Evolutionary conservation across 2,888 invertebrate species (phyloP).

Genomic region (Cryptus armator): DNA sequence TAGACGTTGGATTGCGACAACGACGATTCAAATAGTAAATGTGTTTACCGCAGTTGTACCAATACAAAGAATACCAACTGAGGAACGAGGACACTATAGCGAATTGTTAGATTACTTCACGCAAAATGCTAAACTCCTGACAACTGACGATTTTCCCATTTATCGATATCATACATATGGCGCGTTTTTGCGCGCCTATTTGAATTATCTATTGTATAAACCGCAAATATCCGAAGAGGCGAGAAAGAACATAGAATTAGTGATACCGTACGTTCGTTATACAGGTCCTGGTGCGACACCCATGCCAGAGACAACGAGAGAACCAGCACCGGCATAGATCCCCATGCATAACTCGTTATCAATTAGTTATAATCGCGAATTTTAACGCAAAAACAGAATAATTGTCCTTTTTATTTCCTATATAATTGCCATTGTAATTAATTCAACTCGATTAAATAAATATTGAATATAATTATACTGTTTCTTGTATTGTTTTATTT

Average conservation of each 20-base stretch:
- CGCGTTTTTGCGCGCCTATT: conserved; percentile 64
- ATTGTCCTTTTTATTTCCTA: background rate
- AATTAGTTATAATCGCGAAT: background rate
- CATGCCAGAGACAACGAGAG: background rate
- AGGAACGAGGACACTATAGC: conserved; percentile 66
- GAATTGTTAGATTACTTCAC: conserved; percentile 65
- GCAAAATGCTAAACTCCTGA: conserved; percentile 66
- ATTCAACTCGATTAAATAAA: background rate
- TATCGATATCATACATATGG: conserved; percentile 67
- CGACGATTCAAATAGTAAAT: conserved; percentile 15
- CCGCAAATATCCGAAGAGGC: conserved; percentile 19
- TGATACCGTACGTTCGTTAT: conserved; percentile 52
- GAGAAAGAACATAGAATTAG: conserved; percentile 46
- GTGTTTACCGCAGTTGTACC: conserved; percentile 34
- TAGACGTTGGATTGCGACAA: background rate
- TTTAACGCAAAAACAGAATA: conserved; percentile 5
- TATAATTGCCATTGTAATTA: background rate
- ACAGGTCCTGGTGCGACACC: conserved; percentile 50
- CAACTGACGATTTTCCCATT: conserved; percentile 65
- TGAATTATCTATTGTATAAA: conserved; percentile 58
- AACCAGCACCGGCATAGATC: background rate
- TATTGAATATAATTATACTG: background rate
- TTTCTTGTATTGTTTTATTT: background rate
- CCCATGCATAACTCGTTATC: background rate
- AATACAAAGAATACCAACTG: conserved; percentile 56